Conservation (phyloP, 2,888 invertebrate species). For the Limnephilus lunatus region DNA sequence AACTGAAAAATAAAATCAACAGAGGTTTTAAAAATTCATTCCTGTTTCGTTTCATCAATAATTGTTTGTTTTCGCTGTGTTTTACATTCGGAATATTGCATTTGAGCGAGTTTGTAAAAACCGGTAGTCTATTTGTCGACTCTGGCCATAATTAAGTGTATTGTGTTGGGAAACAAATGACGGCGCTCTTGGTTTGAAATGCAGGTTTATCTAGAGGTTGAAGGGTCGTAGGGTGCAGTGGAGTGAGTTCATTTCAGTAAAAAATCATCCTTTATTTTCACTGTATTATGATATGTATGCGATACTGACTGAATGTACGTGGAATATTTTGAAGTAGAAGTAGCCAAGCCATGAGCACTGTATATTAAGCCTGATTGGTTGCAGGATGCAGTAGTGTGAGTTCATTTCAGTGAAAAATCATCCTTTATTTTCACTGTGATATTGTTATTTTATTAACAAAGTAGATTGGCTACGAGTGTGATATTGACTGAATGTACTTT, state of each 20-base stretch:
- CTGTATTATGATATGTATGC: not conserved
- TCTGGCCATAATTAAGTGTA: not conserved
- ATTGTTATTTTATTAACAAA: no score
- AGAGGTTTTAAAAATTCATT: not conserved
- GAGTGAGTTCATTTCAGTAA: not conserved
- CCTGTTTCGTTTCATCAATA: not conserved
- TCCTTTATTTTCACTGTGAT: not conserved
- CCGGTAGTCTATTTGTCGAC: not conserved
- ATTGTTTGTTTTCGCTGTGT: not conserved
- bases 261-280: not conserved
- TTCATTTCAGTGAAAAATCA: not conserved
- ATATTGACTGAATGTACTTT: no score
- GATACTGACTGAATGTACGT: no score
- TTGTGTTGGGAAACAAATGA: not conserved
- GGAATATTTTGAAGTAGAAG: no score
- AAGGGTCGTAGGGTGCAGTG: not conserved
- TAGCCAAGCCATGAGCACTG: no score
- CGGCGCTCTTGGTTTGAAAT: not conserved
- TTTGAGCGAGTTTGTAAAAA: not conserved
- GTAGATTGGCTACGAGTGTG: no score
- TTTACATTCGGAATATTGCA: no score
- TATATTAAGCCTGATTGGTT: no score
- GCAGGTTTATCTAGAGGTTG: not conserved
- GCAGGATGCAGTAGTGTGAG: not conserved
- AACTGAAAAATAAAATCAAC: not conserved